phyloP scores from a whole-genome alignment of 2,797 vertebrate genomes.

The Babyrousa celebensis region DNA sequence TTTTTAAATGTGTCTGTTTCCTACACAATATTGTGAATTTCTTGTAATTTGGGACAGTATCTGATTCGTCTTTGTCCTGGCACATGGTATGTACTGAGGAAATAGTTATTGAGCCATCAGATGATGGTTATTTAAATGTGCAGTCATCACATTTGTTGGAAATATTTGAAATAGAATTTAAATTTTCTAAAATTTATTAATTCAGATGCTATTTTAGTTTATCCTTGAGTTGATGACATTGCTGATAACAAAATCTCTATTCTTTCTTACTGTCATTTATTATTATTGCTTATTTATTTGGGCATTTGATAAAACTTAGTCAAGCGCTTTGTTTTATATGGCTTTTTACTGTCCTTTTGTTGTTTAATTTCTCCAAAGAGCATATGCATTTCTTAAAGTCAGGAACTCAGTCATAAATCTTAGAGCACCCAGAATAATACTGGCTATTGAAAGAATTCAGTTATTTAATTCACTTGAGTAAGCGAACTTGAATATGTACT shows the following conservation, averaged over 20 bases:
- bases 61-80: neutral
- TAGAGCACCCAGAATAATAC: neutral
- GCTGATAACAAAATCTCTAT: constrained; percentile 10
- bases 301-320: constrained; percentile 51
- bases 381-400: constrained; percentile 22
- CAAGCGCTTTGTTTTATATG: constrained; percentile 18
- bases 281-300: constrained; percentile 60
- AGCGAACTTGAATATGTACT: neutral
- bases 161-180: constrained; percentile 54
- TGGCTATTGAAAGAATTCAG: neutral
- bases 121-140: constrained; percentile 21
- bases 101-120: constrained; percentile 3
- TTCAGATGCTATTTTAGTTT: constrained; percentile 36
- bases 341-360: constrained; percentile 39
- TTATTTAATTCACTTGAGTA: constrained; percentile 60
- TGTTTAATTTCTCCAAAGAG: constrained; percentile 37
- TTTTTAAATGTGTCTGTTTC: neutral
- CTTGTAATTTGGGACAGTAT: neutral
- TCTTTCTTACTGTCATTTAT: constrained; percentile 20
- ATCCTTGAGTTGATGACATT: neutral
- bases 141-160: constrained; percentile 25
- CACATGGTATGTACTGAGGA: neutral
- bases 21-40: neutral
- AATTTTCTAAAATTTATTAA: constrained; percentile 47
- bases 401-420: constrained; percentile 10